Evolutionary conservation across 2,888 invertebrate species (phyloP), one percentile per base, ranked within the genome.

Genomic region (Eristalinus aeneus): DNA sequence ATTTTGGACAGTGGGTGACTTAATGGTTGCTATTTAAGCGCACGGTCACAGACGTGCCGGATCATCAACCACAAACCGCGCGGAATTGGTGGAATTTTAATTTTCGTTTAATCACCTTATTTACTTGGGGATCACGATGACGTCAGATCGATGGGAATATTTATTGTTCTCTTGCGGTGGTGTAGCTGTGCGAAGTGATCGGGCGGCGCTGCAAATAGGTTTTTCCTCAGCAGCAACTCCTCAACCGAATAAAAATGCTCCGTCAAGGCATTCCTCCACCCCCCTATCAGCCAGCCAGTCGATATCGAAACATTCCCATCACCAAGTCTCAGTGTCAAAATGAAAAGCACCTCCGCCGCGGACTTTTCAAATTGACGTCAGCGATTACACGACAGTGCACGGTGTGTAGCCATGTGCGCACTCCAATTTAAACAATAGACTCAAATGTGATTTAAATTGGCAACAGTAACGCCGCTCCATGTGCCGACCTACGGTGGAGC

Each of bases 391-490:
- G 63, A 20, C 36, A 60, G 20, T 58, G 20, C 16, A 5, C 63
- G 63, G 27, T 31, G 20, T 56, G 20, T 68, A 23, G n/a, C 61
- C 46, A 46, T 58, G 36, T 46, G 46, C 46, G 46, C 54, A 54
- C 27, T 56, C 63, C 12, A 64, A 77, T 77, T 73, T 68, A 34
- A 63, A 73, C 53, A 77, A 77, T 46, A 46, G 39, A 27, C 23
- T 27, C 63, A 36, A 68, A 74, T 73, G 72, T 64, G 27, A 68
- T 58, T 77, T 64, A 77, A 83, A 82, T 77, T 82, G 72, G 72
- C 39, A 73, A 77, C 61, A 69, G 61, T 63, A 67, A 76, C 46
- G 16, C 46, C 46, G 16, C 46, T 1, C 46, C 8, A 46, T 46
- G 16, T 16, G n/a, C n/a, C 36, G 39, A 39, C n/a, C 39, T 39